Evolutionary conservation across 2,797 vertebrate genomes (phyloP).

Genomic region (Heteromormyrus szaboi): DNA sequence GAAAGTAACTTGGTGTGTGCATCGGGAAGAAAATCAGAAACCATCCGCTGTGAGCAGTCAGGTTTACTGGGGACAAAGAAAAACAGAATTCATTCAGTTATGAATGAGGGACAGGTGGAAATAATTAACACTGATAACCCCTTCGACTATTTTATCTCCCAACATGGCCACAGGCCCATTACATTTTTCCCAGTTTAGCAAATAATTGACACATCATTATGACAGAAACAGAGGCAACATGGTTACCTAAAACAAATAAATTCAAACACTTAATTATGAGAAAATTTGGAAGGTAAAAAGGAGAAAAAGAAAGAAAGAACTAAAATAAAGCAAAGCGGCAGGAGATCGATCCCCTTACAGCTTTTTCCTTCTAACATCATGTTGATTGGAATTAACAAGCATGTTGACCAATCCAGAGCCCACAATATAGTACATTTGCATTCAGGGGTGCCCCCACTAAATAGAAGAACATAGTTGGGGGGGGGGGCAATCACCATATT

Average conservation of each 20-base stretch:
- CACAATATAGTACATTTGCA: background rate
- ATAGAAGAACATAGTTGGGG: background rate
- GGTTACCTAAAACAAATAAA: background rate
- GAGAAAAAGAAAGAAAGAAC: background rate
- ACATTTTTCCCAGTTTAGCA: background rate
- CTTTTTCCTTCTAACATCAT: background rate
- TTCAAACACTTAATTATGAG: background rate
- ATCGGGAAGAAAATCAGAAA: background rate
- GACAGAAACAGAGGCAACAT: background rate
- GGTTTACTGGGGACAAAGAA: background rate
- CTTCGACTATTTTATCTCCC: background rate
- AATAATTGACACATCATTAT: background rate
- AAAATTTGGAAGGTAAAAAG: background rate
- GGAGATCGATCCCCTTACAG: background rate
- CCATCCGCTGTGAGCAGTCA: background rate
- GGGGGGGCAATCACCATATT: background rate
- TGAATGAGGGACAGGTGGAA: background rate
- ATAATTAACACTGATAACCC: background rate
- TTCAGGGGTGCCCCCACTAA: background rate
- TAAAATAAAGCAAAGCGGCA: background rate
- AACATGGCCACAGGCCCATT: background rate
- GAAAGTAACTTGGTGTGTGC: background rate
- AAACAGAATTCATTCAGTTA: background rate
- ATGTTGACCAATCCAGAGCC: background rate
- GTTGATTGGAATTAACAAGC: background rate